Evolutionary conservation across 2,888 invertebrate genomes (phyloP), one percentile per base, ranked within the genome.

Genomic region (Urechis unicinctus): DNA sequence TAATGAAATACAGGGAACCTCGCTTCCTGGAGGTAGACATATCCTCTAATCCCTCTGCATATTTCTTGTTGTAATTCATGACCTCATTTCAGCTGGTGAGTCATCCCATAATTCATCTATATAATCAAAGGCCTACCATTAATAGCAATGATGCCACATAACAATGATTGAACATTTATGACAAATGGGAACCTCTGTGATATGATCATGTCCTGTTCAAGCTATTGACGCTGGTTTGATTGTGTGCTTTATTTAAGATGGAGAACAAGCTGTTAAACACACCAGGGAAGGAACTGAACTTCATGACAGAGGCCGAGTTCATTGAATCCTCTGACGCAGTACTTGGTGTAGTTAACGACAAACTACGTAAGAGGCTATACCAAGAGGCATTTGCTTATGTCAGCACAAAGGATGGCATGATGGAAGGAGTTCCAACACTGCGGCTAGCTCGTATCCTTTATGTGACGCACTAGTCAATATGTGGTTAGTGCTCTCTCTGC

Each of bases 1-100:
- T 75, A 30, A 66, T 74, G 45, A 75, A 73, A 54, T 66, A 69
- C 57, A 58, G 73, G 49, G 76, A 76, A 57, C 75, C 74, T 28
- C 59, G 74, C 31, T 73, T 76, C 60, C 66, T 68, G 43, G 73
- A 75, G 61, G 61, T 61, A 41, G 28, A 47, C 4, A 22, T 17
- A 26, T 30, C 22, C n/a, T 45, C 21, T 24, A 26, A 41, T 31
- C 5, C 21, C n/a, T 29, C 24, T 44, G n/a, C 24, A 50, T 50
- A 13, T 48, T n/a, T n/a, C n/a, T n/a, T n/a, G n/a, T n/a, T n/a
- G n/a, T n/a, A n/a, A n/a, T n/a, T n/a, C n/a, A n/a, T n/a, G n/a
- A n/a, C n/a, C n/a, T n/a, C n/a, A n/a, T n/a, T n/a, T n/a, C n/a
- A n/a, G n/a, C n/a, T n/a, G n/a, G n/a, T n/a, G n/a, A n/a, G n/a